A percentile compares a stretch with the other conserved stretches of the same genome.
Evolutionary conservation across 2,797 vertebrate genomes (phyloP).

Genomic region (Discoglossus pictus): DNA sequence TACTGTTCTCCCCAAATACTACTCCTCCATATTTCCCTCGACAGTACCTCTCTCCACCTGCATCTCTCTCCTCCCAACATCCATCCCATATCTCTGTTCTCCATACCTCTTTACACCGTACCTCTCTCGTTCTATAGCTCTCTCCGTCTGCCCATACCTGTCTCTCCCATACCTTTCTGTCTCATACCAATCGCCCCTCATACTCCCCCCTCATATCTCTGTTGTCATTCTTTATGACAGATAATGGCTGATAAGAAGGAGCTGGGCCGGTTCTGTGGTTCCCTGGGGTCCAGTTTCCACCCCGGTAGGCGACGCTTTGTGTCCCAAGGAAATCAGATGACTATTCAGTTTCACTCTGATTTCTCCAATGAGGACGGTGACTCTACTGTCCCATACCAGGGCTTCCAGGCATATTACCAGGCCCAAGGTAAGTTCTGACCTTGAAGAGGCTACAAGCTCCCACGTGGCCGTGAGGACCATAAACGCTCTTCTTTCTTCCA

Average conservation of each 20-base stretch:
- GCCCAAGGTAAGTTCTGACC: constrained; percentile 67
- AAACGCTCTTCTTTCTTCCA: no score
- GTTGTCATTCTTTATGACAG: constrained; percentile 51
- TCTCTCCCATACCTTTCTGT: background rate
- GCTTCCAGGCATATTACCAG: constrained; percentile 70
- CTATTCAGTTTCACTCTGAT: constrained; percentile 67
- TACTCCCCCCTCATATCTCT: no score
- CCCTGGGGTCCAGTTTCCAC: constrained; percentile 60
- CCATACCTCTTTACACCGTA: no score
- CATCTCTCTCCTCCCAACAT: background rate
- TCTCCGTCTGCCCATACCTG: background rate
- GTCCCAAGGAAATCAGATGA: constrained; percentile 68
- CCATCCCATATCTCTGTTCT: no score
- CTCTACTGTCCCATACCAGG: constrained; percentile 65
- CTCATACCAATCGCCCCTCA: no score
- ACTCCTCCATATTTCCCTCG: no score
- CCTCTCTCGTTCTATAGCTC: background rate
- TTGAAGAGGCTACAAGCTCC: no score
- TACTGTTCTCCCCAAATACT: no score
- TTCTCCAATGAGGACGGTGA: constrained; percentile 75
- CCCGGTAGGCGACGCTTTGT: constrained; percentile 62
- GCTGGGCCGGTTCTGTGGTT: constrained; percentile 71
- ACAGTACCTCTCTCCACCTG: no score
- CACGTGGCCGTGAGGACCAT: no score
- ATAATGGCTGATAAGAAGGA: constrained; percentile 70